Evolutionary conservation across 2,888 invertebrate genomes (phyloP), one percentile per base, ranked within the genome.

Genomic region (Diarsia dahlii): DNA sequence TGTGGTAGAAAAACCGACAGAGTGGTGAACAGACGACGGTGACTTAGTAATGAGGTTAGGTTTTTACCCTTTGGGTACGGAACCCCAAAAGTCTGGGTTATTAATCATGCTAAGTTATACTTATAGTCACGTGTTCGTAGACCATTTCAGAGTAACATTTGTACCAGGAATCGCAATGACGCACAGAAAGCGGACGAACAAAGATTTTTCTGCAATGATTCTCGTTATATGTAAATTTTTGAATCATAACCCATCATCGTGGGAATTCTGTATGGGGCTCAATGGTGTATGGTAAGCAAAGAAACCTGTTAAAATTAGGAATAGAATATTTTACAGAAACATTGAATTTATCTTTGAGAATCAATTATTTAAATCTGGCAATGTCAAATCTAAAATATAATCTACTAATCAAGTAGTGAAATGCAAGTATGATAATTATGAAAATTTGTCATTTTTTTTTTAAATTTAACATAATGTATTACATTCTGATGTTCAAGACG

Each of bases 181-280:
- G 92, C 94, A 94, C 87, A 79, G 80, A 87, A 87, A 91, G 92
- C 95, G 94, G 95, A 95, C 92, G 92, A 88, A 85, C 91, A 84
- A 81, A 95, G 95, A 96, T 95, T 94, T 95, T 95, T 95, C 92
- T 94, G 82, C 91, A 93, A 92, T 96, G 95, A 95, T 91, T 94
- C 89, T 91, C 67, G 82, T 94, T 93, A 93, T 91, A 91, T 90
- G 92, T 93, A 93, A 92, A 91, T 91, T 84, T 91, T 95, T 95
- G 95, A 95, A 93, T 95, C 95, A 95, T 90, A 88, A 83, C 76
- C 72, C 77, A 81, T 66, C 34, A 74, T 89, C 90, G 90, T 93
- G 89, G 87, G 93, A 93, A 92, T 84, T 81, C 63, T 71, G 60
- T 65, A 81, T 81, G 84, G 64, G 83, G 88, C 85, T 84, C 79